Base-by-base conservation (phyloP, 2,888 invertebrate species). In the Altica lythri region DNA sequence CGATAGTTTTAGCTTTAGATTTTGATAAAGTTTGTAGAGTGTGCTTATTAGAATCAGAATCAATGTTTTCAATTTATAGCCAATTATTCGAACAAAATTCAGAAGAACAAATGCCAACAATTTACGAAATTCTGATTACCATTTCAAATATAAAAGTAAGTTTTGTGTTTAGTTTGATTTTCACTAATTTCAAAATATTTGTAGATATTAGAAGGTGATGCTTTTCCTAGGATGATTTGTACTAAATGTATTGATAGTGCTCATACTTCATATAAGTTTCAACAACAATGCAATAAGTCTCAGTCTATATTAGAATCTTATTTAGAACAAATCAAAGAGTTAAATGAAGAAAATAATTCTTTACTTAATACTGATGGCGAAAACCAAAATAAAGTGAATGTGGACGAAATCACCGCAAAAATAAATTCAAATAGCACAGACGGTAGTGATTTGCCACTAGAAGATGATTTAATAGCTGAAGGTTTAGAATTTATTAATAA, bases 31-130 rank as follows among this genome's bases (percentile, higher is more conserved):
- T 60, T 19, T 60, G 60, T 32, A 38, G 60, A 43, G 53, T 56
- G 10, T 60, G 60, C 44, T 49, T 60, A 10, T 43, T 52, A 43
- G 55, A 60, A 44, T 51, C 38, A 10, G 54, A 55, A 14, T 48
- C 55, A 12, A 60, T 60, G 60, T 58, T 58, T 45, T 60, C 57
- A 1, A 54, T 60, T 4, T 54, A 58, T 18, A 58, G 57, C 16
- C 55, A 58, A 42, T 34, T 60, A 27, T 54, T 55, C 22, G 55
- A 56, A 16, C 53, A 60, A 10, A 53, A 51, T 46, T 46, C 45
- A 8, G 47, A 47, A n/a, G 60, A 57, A 14, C 44, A 51, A 48
- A 53, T 53, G 38, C 60, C 57, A 6, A 55, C 51, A 32, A 60
- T 60, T 37, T 52, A 40, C 18, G 53, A 60, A 47, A 55, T 60